Percentiles rank a stretch among this genome's conserved stretches.
Evolutionary conservation across 2,888 invertebrate species (phyloP).

Genomic region (Clusia tigrina): DNA sequence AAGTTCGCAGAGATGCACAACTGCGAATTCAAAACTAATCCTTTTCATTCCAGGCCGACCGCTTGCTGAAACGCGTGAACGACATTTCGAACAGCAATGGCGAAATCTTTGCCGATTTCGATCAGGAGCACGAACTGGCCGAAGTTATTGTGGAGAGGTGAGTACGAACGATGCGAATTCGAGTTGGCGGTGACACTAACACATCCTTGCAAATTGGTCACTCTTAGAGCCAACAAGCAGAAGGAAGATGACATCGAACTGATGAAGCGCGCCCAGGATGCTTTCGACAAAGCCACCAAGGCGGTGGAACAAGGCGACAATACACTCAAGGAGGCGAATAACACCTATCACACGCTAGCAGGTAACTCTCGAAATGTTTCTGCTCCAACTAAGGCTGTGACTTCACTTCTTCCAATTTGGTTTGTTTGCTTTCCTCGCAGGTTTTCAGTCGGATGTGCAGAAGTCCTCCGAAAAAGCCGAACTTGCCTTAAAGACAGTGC

Average conservation of each 20-base stretch:
- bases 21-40: background rate
- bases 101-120: constrained; percentile 70
- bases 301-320: constrained; percentile 87
- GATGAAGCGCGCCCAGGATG: constrained; percentile 79
- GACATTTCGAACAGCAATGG: constrained; percentile 62
- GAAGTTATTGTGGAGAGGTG: constrained; percentile 71
- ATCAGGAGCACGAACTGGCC: constrained; percentile 72
- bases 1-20: constrained; percentile 21
- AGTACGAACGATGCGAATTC: constrained; percentile 8
- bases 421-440: constrained; percentile 61
- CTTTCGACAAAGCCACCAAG: constrained; percentile 78
- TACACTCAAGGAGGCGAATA: constrained; percentile 80
- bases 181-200: no score
- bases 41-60: constrained; percentile 45
- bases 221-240: constrained; percentile 68
- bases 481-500: constrained; percentile 77
- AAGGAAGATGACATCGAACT: constrained; percentile 83
- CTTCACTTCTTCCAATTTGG: background rate
- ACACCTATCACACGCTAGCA: constrained; percentile 74
- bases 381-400: background rate
- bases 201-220: background rate
- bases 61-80: constrained; percentile 51
- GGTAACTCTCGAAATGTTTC: constrained; percentile 47
- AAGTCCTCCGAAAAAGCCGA: constrained; percentile 83
- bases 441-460: constrained; percentile 89